Base-by-base conservation (phyloP, 2,113 vertebrate species). In the Theristicus caerulescens region DNA sequence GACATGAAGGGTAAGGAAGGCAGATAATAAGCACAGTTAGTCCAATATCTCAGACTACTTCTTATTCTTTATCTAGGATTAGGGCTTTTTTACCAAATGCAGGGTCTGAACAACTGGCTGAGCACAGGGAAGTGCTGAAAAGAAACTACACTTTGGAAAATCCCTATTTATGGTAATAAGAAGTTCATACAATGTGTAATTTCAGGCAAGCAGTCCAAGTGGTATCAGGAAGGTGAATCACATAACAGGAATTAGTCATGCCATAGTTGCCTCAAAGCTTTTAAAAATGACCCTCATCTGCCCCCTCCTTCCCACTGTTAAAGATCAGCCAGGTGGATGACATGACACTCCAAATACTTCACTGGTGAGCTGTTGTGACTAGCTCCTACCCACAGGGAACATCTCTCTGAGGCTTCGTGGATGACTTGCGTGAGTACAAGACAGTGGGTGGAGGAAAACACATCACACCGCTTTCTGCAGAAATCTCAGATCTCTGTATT, bases 211-310 rank as follows among this genome's bases (percentile, higher is more conserved):
- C 32, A 93, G 44, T 67, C 38, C 54, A 79, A 94, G 74, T 58
- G 51, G 72, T 82, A 65, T 76, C 44, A 49, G 15, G 54, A 54
- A 84, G 66, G 51, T 97, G 96, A 97, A 94, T 96, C 96, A 97
- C 49, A 14, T 52, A 93, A 10, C 15, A 82, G 62, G 73, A 76
- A 89, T 97, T 95, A 95, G 81, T 97, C 96, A 97, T 72, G 36
- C 22, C 40, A 51, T 16, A 36, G 80, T 77, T 89, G 80, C 65
- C 67, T 81, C 73, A 82, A 74, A 86, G 44, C 52, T 74, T 76
- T 57, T 52, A 46, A 71, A 91, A 88, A 42, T 71, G 31, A 92
- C 69, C 59, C 36, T 84, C 16, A 38, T 91, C 70, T 85, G 73
- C 62, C 66, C 86, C 64, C 57, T 46, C 46, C 54, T 92, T 95